A percentile compares a stretch with the other conserved stretches of the same genome.
Conservation (phyloP, 2,888 invertebrate genomes). For the Limenitis camilla region DNA sequence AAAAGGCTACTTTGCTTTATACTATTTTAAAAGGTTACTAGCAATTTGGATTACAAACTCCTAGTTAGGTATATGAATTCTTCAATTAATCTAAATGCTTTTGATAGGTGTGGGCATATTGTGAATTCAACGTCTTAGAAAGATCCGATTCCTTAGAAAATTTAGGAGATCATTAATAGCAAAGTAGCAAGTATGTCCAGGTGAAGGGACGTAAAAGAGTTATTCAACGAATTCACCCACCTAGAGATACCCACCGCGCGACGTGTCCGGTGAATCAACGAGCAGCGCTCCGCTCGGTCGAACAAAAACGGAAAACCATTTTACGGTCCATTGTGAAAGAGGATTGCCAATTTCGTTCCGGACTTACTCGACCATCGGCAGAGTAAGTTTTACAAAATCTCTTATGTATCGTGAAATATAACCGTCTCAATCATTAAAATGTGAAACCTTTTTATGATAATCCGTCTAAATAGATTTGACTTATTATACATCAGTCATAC, state of each 20-base stretch:
- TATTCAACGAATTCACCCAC: slow-evolving; percentile 59
- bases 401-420: slow-evolving; percentile 57
- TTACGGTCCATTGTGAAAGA: slow-evolving; percentile 74
- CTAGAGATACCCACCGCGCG: slow-evolving; percentile 62
- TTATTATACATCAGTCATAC: no score
- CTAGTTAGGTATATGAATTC: no score
- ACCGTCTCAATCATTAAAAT: slow-evolving; percentile 26
- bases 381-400: slow-evolving; percentile 66
- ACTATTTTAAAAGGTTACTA: no score
- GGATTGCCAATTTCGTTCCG: slow-evolving; percentile 73
- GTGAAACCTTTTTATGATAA: not conserved
- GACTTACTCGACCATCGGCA: slow-evolving; percentile 69
- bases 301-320: slow-evolving; percentile 74
- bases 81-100: no score
- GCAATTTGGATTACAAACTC: no score
- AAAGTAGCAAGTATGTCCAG: slow-evolving; percentile 15
- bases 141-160: no score
- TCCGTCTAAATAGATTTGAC: no score
- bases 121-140: no score
- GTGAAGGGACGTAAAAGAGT: slow-evolving; percentile 47
- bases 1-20: no score
- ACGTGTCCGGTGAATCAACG: slow-evolving; percentile 72
- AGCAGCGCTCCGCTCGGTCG: slow-evolving; percentile 65
- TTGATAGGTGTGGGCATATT: no score
- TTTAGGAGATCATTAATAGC: slow-evolving; percentile 20